These are phyloP conservation scores for Orchesella cincta DNA, from an alignment of 1,140 invertebrate genomes.

Conservation along the genomic window DNA sequence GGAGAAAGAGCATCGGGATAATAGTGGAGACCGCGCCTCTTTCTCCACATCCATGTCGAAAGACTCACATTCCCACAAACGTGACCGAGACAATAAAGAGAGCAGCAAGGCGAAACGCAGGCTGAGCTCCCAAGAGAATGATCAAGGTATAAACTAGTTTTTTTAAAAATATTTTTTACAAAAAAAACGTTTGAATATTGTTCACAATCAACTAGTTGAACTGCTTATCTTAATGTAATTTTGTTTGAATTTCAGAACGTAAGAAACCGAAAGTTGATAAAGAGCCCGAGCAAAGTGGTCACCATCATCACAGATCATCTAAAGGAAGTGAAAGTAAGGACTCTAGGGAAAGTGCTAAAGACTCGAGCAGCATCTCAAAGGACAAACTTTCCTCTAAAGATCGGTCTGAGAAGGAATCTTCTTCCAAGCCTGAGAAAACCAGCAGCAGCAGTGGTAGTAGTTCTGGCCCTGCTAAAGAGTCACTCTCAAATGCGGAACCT, in stretches of 20 bases:
- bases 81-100: constrained; percentile 49
- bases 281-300: background rate
- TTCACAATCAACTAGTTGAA: background rate
- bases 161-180: background rate
- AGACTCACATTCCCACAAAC: constrained; percentile 44
- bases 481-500: background rate
- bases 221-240: background rate
- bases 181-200: background rate
- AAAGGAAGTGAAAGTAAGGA: constrained; percentile 27
- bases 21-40: constrained; percentile 39
- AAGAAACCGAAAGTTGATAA: constrained; percentile 41
- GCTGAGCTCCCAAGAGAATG: constrained; percentile 45
- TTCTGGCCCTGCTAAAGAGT: background rate
- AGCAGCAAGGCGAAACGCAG: constrained; percentile 43
- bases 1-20: constrained; percentile 52
- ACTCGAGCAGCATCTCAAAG: background rate
- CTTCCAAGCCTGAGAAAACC: constrained; percentile 5
- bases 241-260: constrained; percentile 30
- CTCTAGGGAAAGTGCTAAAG: background rate
- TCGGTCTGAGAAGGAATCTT: background rate
- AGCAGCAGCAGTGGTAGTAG: background rate
- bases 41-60: constrained; percentile 29
- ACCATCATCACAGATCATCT: constrained; percentile 7
- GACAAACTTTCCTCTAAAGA: constrained; percentile 27
- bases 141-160: constrained; percentile 40